A percentile compares a stretch with the other conserved stretches of the same genome.
phyloP scores from a whole-genome alignment of 2,888 invertebrate species.

The Cantharis rufa region DNA sequence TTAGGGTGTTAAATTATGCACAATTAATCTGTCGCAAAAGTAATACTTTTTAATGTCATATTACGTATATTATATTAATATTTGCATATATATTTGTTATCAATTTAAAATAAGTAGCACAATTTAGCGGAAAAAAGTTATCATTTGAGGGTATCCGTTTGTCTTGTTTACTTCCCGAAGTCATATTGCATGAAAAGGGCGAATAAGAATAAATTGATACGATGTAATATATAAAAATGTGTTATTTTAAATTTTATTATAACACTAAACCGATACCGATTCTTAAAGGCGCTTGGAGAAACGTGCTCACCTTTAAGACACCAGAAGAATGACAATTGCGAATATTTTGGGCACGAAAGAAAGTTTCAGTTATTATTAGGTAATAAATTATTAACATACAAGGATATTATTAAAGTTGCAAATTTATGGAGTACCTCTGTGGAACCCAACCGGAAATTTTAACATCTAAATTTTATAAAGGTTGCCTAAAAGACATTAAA shows the following conservation, averaged over 20 bases:
- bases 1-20: neutral
- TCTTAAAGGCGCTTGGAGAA: neutral
- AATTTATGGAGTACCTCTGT: neutral
- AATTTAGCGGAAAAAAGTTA: neutral
- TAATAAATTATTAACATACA: neutral
- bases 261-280: too few relatives aligned
- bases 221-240: neutral
- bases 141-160: neutral
- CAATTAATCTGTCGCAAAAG: neutral
- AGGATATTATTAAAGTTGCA: neutral
- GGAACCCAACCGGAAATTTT: neutral
- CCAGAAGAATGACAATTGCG: neutral
- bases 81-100: neutral
- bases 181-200: neutral
- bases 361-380: neutral
- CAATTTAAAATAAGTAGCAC: neutral
- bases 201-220: neutral
- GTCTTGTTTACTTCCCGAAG: constrained; percentile 1
- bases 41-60: neutral
- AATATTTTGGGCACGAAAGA: neutral
- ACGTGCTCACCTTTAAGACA: neutral
- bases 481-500: neutral
- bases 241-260: neutral
- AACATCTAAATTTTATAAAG: neutral
- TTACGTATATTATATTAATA: neutral